These are phyloP conservation scores for Oncorhynchus nerka DNA, from an alignment of 2,113 vertebrate species.

Conservation along the genomic window DNA sequence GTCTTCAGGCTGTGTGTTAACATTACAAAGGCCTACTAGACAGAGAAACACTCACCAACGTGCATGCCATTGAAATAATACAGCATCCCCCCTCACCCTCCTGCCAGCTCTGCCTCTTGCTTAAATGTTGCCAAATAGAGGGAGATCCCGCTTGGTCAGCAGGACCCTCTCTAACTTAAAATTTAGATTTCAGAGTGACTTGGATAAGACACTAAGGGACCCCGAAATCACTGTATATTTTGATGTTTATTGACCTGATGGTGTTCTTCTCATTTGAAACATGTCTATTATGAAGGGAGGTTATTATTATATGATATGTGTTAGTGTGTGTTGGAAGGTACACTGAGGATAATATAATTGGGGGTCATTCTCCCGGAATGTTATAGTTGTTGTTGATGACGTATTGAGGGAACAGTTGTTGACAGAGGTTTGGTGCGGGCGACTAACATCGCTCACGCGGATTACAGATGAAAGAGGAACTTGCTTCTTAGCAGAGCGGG, in stretches of 20 bases:
- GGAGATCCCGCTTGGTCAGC: conserved; percentile 1
- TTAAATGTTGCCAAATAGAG: conserved; percentile 63
- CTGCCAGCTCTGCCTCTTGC: conserved; percentile 38
- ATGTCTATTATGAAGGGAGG: conserved; percentile 25
- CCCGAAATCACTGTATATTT: conserved; percentile 25
- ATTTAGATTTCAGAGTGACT: conserved; percentile 30
- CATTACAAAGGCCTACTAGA: neutral
- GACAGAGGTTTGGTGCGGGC: conserved; percentile 34
- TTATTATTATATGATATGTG: conserved; percentile 28
- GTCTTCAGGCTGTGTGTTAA: conserved; percentile 39
- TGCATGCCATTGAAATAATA: conserved; percentile 5
- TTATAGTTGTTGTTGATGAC: conserved; percentile 13
- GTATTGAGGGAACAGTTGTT: conserved; percentile 37
- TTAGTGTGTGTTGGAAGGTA: conserved; percentile 22
- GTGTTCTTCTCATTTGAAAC: conserved; percentile 20
- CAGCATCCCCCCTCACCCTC: conserved; percentile 13
- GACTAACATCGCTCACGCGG: conserved; percentile 45
- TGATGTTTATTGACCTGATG: conserved; percentile 35
- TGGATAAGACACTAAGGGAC: conserved; percentile 24
- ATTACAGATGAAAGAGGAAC: conserved; percentile 56
- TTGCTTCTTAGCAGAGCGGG: conserved; percentile 25
- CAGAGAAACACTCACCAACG: neutral
- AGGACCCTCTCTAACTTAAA: conserved; percentile 29
- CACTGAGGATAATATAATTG: neutral
- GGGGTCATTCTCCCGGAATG: neutral